phyloP scores from a whole-genome alignment of 1,140 invertebrate species.

The Berghia stephanieae region DNA sequence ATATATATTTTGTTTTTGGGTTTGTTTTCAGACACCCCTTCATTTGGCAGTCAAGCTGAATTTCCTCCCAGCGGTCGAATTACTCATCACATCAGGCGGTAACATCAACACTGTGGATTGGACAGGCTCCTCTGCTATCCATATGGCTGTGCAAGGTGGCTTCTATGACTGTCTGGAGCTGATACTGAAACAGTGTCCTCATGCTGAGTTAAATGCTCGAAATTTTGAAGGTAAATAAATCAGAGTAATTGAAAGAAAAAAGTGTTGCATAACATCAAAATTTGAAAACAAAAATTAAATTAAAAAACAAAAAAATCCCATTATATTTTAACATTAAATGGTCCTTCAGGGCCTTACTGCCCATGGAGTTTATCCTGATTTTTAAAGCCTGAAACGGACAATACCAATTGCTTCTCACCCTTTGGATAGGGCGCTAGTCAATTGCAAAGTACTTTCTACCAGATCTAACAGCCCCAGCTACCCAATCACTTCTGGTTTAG shows the following conservation, averaged over 20 bases:
- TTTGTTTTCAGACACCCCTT: slow-evolving; percentile 46
- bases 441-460: too few species aligned
- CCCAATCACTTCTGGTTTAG: too few species aligned
- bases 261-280: neutral
- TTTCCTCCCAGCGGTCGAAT: slow-evolving; percentile 41
- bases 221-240: slow-evolving; percentile 52
- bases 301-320: slow-evolving; percentile 4
- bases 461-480: too few species aligned
- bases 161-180: slow-evolving; percentile 36
- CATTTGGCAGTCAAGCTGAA: slow-evolving; percentile 52
- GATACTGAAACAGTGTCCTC: slow-evolving; percentile 35
- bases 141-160: slow-evolving; percentile 47
- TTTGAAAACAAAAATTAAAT: neutral
- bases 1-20: neutral
- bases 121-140: slow-evolving; percentile 43
- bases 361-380: too few species aligned
- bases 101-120: slow-evolving; percentile 49
- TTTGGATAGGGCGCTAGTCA: too few species aligned
- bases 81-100: slow-evolving; percentile 44
- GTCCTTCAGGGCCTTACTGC: too few species aligned
- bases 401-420: too few species aligned
- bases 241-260: too few species aligned
- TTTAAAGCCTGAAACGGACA: too few species aligned
- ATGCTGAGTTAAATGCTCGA: slow-evolving; percentile 44
- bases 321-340: too few species aligned